These are phyloP conservation scores for Ophioninae sp. DNA, from an alignment of 2,888 invertebrate genomes.

Conservation along the genomic window DNA sequence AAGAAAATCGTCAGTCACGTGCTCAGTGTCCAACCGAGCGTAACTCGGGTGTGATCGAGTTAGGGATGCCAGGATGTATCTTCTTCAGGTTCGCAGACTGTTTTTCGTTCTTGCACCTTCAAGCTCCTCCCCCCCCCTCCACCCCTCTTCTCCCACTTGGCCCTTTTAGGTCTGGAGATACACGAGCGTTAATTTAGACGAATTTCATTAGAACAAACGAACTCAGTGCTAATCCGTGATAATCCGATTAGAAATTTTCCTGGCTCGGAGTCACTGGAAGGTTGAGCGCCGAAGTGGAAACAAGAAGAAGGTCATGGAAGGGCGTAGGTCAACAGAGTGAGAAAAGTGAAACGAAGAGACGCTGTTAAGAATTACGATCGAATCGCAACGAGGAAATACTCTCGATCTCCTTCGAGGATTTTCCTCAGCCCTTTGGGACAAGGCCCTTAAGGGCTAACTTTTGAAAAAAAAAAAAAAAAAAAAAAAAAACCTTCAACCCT, in stretches of 20 bases:
- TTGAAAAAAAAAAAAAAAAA: no score
- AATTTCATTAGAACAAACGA: slow-evolving; percentile 81
- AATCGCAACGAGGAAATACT: slow-evolving; percentile 59
- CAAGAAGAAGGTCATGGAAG: no score
- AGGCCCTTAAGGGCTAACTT: no score
- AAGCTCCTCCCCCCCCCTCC: slow-evolving; percentile 60
- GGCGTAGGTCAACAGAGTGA: no score
- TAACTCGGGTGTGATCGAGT: slow-evolving; percentile 7
- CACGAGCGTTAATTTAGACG: slow-evolving; percentile 80
- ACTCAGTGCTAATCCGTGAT: slow-evolving; percentile 80
- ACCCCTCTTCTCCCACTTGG: slow-evolving; percentile 29
- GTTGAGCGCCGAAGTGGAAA: no score
- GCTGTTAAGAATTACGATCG: slow-evolving; percentile 4
- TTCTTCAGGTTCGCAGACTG: slow-evolving; percentile 29
- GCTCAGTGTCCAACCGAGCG: neutral
- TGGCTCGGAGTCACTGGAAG: slow-evolving; percentile 74
- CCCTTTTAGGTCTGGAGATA: slow-evolving; percentile 49
- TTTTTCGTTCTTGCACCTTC: slow-evolving; percentile 43
- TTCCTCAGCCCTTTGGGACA: slow-evolving; percentile 40
- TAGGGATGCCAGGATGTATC: slow-evolving; percentile 24
- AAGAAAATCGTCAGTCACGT: slow-evolving; percentile 19
- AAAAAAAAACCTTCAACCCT: no score
- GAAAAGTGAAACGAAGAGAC: slow-evolving; percentile 33
- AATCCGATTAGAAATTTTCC: slow-evolving; percentile 81
- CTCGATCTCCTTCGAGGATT: slow-evolving; percentile 39